Evolutionary conservation across 2,113 vertebrate species (phyloP).

Genomic region (Microcebus lehilahytsara): DNA sequence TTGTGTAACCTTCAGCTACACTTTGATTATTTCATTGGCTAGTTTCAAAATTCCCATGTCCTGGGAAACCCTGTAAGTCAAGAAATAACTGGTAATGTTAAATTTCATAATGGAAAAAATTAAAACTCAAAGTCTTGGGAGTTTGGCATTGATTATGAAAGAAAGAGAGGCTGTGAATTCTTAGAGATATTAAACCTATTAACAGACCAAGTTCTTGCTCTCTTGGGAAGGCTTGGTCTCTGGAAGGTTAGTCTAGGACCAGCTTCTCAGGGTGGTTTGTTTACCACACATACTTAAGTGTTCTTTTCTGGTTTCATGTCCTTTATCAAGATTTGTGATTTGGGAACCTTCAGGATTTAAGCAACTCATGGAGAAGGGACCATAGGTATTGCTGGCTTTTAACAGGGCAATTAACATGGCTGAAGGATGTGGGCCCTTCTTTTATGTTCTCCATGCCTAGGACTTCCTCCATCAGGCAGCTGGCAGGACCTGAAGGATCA

Average conservation of each 20-base stretch:
- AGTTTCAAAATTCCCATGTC: conserved; percentile 46
- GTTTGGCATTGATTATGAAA: conserved; percentile 22
- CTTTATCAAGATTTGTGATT: conserved; percentile 27
- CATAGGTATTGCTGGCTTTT: conserved; percentile 11
- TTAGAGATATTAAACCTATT: conserved; percentile 20
- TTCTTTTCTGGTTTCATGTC: conserved; percentile 34
- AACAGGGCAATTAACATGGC: not conserved
- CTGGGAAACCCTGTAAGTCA: not conserved
- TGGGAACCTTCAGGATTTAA: conserved; percentile 32
- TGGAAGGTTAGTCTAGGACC: conserved; percentile 40
- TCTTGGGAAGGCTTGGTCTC: conserved; percentile 19
- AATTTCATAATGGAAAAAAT: conserved; percentile 38
- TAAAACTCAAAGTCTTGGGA: conserved; percentile 19
- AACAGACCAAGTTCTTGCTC: not conserved
- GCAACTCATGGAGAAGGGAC: conserved; percentile 22
- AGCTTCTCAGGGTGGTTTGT: conserved; percentile 49
- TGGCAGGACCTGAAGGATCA: conserved; percentile 96
- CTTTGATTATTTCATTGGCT: conserved; percentile 47
- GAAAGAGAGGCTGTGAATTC: conserved; percentile 38
- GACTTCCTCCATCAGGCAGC: conserved; percentile 90
- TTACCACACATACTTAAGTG: conserved; percentile 22
- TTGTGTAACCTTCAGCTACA: not conserved
- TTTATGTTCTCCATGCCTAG: conserved; percentile 77
- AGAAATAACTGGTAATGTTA: conserved; percentile 47
- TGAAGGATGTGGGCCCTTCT: conserved; percentile 63